Base-by-base conservation (phyloP, 2,113 vertebrate genomes). In the Scartelaos histophorus region DNA sequence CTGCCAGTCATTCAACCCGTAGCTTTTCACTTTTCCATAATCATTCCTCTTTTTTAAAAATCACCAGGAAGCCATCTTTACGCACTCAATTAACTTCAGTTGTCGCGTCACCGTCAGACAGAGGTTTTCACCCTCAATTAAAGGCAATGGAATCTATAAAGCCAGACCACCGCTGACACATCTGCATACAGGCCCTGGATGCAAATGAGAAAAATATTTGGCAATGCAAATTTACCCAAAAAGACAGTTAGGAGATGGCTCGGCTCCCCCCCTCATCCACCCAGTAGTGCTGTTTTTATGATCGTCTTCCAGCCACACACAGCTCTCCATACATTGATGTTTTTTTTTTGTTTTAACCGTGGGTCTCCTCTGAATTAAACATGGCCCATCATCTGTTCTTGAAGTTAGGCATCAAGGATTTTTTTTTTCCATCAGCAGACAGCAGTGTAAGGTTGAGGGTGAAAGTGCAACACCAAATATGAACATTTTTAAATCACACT, bases 101-200 rank as follows among this genome's bases (percentile, higher is more conserved):
- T 71, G 73, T 13, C 78, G 71, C 45, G 74, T 88, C 89, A 87
- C 57, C 46, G 34, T 77, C 78, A 89, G 89, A 85, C 89, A 76
- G 82, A 76, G 10, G 82, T 69, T 53, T 87, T 89, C 88, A 79
- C 82, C 78, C 82, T 84, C 90, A 90, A 88, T 90, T 89, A 88
- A 85, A 76, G 11, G 66, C 74, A 54, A 3, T 58, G 71, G 74
- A 38, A 80, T 73, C 77, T 64, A 58, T 25, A 68, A 56, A 83
- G 76, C 62, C 67, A 51, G 79, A 69, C 80, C 69, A 3, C 71
- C 58, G 85, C 87, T 88, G 90, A 83, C 88, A 85, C 78, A 58
- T 84, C 82, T 67, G 53, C 67, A 47, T 73, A 70, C 53, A 78
- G n/a, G 71, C 73, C 75, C 75, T 2, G 67, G 75, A 77, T 84